A percentile compares a stretch with the other conserved stretches of the same genome.
phyloP scores from a whole-genome alignment of 2,113 vertebrate species.

The Balaenoptera acutorostrata region DNA sequence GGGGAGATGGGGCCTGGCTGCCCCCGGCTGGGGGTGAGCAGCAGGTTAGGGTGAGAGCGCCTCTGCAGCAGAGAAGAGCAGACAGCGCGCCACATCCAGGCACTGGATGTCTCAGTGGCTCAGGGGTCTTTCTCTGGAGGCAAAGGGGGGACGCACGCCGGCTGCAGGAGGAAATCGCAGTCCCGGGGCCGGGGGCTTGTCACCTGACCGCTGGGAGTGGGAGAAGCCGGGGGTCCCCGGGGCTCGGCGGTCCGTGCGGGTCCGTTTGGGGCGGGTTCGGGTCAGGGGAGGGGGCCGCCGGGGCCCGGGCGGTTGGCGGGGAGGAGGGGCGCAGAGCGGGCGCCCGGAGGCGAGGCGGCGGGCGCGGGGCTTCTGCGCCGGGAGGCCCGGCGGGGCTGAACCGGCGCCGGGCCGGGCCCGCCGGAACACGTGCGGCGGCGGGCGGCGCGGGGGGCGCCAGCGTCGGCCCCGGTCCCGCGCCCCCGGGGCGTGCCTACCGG shows the following conservation, averaged over 20 bases:
- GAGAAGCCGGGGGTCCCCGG: too few species aligned
- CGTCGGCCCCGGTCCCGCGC: background rate
- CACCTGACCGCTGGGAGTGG: background rate
- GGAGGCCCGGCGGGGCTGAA: background rate
- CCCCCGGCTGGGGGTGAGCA: background rate
- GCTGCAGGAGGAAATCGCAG: background rate
- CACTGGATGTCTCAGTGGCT: background rate
- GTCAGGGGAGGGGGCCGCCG: background rate
- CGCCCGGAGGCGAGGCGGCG: background rate
- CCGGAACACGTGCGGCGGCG: constrained; percentile 40
- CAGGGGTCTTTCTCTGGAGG: background rate
- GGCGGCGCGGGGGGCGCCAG: background rate
- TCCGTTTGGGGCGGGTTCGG: background rate
- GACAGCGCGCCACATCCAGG: background rate
- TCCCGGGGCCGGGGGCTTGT: background rate
- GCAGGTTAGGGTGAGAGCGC: rapidly evolving
- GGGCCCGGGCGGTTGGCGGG: background rate
- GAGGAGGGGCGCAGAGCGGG: background rate
- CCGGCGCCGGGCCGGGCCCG: background rate
- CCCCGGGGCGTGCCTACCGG: background rate
- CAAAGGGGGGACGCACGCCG: rapidly evolving
- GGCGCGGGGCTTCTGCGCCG: background rate
- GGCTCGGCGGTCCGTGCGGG: too few species aligned
- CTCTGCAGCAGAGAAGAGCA: too few species aligned
- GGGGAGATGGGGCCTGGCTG: background rate